Percentiles rank a stretch among this genome's conserved stretches.
phyloP scores from a whole-genome alignment of 2,113 vertebrate species.

The Eulemur rufifrons region DNA sequence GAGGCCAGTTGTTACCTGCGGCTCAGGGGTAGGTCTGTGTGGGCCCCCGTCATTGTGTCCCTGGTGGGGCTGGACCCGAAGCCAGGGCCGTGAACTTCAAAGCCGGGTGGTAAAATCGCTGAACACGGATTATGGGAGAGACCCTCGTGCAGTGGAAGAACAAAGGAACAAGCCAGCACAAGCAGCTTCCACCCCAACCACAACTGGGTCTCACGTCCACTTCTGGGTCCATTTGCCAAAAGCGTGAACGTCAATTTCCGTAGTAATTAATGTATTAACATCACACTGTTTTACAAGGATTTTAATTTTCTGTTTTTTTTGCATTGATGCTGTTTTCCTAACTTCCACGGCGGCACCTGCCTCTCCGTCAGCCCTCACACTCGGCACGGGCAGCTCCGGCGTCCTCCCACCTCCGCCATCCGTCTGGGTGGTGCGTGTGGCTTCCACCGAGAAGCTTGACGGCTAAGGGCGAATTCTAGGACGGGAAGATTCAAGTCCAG shows the following conservation, averaged over 20 bases:
- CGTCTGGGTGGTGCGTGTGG: accelerated
- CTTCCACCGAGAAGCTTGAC: not conserved
- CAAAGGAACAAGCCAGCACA: accelerated
- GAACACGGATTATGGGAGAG: not conserved
- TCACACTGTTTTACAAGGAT: accelerated
- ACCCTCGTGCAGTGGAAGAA: accelerated
- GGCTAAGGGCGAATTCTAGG: not conserved
- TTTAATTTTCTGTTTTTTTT: accelerated
- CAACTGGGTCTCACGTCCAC: accelerated
- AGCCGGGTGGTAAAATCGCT: accelerated
- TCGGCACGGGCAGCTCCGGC: accelerated
- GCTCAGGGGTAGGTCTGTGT: accelerated
- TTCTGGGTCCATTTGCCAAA: not conserved
- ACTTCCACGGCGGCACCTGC: accelerated
- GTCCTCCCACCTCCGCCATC: accelerated
- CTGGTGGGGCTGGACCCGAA: accelerated
- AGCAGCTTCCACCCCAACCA: accelerated
- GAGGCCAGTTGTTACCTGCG: not conserved
- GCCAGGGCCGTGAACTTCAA: not conserved
- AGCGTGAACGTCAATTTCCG: not conserved
- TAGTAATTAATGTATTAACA: no score
- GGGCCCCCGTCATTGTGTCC: accelerated
- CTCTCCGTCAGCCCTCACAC: accelerated
- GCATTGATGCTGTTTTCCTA: accelerated
- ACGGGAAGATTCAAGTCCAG: not conserved